Conservation (phyloP, 1,140 invertebrate species). For the Tribolium madens region DNA sequence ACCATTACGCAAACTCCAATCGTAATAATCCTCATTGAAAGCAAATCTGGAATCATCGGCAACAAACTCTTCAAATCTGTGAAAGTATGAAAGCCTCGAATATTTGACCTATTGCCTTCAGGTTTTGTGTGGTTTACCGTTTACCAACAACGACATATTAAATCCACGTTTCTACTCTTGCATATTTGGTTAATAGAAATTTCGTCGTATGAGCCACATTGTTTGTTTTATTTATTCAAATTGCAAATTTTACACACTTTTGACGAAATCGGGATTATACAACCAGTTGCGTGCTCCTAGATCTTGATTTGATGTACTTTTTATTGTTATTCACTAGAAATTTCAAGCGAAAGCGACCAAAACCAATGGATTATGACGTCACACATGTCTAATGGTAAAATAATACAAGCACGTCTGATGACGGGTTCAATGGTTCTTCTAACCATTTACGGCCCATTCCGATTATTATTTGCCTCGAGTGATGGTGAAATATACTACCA, state of each 20-base stretch:
- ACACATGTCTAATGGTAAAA: background rate
- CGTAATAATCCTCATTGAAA: slow-evolving; percentile 1
- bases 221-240: background rate
- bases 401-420: slow-evolving; percentile 4
- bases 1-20: background rate
- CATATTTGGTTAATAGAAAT: slow-evolving; percentile 4
- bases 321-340: background rate
- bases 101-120: slow-evolving; percentile 33
- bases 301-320: background rate
- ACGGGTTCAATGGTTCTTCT: background rate
- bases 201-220: background rate
- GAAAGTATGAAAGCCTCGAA: slow-evolving; percentile 34
- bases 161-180: slow-evolving; percentile 6
- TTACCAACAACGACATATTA: background rate
- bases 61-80: slow-evolving; percentile 7
- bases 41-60: background rate
- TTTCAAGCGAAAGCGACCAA: background rate
- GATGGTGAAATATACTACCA: background rate
- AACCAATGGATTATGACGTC: slow-evolving; percentile 4
- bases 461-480: background rate
- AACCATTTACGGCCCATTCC: background rate
- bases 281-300: background rate
- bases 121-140: slow-evolving; percentile 31
- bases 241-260: background rate
- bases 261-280: slow-evolving; percentile 1